Evolutionary conservation across 2,888 invertebrate genomes (phyloP).

Genomic region (Apomyelois bistriatella): DNA sequence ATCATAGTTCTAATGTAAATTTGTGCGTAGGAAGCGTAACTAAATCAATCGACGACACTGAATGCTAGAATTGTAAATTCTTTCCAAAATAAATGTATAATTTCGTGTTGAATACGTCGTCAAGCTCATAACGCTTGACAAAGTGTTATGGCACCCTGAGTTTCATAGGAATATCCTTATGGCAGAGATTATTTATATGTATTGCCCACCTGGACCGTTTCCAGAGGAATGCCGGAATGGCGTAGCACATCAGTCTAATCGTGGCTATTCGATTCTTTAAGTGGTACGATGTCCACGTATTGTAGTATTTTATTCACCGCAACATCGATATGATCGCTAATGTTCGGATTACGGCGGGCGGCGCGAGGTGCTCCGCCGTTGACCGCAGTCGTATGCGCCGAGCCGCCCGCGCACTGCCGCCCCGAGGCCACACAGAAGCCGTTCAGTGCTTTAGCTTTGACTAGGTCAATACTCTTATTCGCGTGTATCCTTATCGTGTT

Average conservation of each 20-base stretch:
- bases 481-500: constrained; percentile 75
- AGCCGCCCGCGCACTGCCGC: constrained; percentile 69
- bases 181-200: constrained; percentile 39
- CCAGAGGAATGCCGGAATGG: constrained; percentile 60
- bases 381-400: constrained; percentile 69
- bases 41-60: not conserved
- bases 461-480: constrained; percentile 75
- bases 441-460: constrained; percentile 48
- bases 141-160: constrained; percentile 12
- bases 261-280: constrained; percentile 38
- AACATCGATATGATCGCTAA: constrained; percentile 69
- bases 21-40: too few relatives aligned
- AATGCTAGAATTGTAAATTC: not conserved
- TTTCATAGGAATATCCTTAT: constrained; percentile 29
- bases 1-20: too few relatives aligned
- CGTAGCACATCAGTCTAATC: constrained; percentile 33
- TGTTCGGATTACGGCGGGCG: constrained; percentile 68
- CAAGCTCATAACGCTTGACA: constrained; percentile 8
- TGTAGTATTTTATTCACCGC: constrained; percentile 62
- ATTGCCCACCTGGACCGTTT: constrained; percentile 57
- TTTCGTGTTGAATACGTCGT: not conserved
- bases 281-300: constrained; percentile 54
- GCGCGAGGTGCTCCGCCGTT: constrained; percentile 57
- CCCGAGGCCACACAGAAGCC: constrained; percentile 69
- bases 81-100: not conserved